Conservation (phyloP, 2,888 invertebrate genomes). For the Prosapia bicincta region DNA sequence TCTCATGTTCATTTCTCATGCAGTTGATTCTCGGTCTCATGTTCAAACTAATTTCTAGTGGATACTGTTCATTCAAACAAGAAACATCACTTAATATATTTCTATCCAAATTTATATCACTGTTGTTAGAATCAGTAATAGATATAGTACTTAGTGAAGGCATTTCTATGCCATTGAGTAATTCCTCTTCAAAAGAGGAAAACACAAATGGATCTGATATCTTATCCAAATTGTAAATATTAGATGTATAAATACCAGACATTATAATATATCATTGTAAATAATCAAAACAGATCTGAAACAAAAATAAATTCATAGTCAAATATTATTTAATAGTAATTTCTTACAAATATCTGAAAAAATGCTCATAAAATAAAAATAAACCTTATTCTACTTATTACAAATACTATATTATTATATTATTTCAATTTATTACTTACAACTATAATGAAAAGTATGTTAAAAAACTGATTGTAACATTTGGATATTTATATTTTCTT, state of each 20-base stretch:
- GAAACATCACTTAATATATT: not conserved
- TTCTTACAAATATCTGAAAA: too few species aligned
- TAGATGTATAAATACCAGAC: not conserved
- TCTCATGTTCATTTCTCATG: not conserved
- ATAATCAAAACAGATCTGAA: not conserved
- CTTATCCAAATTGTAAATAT: not conserved
- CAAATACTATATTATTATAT: too few species aligned
- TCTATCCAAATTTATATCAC: not conserved
- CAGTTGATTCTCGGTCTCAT: not conserved
- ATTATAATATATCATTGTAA: not conserved
- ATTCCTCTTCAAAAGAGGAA: not conserved
- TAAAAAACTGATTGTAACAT: too few species aligned
- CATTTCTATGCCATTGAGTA: not conserved
- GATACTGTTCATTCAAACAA: not conserved
- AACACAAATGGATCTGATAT: not conserved
- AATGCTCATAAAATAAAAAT: too few species aligned
- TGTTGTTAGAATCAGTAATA: not conserved
- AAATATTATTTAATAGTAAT: too few species aligned
- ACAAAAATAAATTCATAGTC: not conserved
- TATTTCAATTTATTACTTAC: too few species aligned
- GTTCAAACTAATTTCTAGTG: not conserved
- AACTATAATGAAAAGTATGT: too few species aligned
- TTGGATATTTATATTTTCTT: too few species aligned
- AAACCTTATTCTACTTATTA: too few species aligned
- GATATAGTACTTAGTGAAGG: not conserved